These are phyloP conservation scores for Sapajus apella DNA, from an alignment of 2,113 vertebrate species.

Conservation along the genomic window DNA sequence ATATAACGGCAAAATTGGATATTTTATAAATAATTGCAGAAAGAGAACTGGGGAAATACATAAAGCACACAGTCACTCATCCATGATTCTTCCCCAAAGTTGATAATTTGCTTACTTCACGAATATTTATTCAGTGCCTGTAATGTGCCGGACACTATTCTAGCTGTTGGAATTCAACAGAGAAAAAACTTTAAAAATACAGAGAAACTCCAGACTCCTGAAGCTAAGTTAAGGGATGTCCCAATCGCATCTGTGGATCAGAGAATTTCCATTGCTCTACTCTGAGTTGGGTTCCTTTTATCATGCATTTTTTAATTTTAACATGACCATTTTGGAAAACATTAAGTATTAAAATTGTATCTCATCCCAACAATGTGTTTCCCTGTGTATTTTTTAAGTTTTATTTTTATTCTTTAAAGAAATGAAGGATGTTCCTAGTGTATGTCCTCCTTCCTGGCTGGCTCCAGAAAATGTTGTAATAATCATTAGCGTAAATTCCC, in stretches of 20 bases:
- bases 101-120: background rate
- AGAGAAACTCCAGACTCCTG: rapidly evolving
- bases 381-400: background rate
- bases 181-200: rapidly evolving
- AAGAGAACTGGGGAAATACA: background rate
- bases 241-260: rapidly evolving
- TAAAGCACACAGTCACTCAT: background rate
- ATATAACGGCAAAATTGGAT: background rate
- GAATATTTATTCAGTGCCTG: background rate
- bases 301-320: rapidly evolving
- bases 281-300: background rate
- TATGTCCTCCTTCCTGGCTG: background rate
- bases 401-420: background rate
- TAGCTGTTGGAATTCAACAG: background rate
- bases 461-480: background rate
- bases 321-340: too few species aligned
- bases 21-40: background rate
- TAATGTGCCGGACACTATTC: background rate
- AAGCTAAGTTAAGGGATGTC: rapidly evolving
- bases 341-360: background rate
- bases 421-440: background rate
- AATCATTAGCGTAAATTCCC: background rate
- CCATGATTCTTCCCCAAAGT: background rate
- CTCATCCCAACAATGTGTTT: background rate
- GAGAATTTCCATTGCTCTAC: rapidly evolving